These are phyloP conservation scores for Hartigia nigra DNA, from an alignment of 2,888 invertebrate species.

Conservation along the genomic window DNA sequence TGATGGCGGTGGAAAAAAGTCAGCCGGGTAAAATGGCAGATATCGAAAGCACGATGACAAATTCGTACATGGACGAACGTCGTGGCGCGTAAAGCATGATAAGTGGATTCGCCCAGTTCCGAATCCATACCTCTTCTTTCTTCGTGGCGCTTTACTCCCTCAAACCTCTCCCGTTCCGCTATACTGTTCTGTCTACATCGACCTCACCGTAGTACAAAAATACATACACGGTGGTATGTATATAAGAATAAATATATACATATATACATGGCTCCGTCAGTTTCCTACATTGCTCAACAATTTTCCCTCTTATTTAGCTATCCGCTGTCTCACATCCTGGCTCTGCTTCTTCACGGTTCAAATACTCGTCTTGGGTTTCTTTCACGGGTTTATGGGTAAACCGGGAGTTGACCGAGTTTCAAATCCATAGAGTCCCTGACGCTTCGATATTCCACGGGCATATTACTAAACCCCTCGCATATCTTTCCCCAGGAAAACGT, in stretches of 20 bases:
- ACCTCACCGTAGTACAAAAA: background rate
- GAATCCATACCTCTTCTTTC: background rate
- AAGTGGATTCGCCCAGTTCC: slow-evolving; percentile 17
- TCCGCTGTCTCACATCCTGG: background rate
- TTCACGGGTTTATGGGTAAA: background rate
- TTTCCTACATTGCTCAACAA: background rate
- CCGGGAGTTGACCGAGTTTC: background rate
- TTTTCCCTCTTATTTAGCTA: background rate
- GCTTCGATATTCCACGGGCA: background rate
- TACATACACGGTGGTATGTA: no score
- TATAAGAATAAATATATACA: no score
- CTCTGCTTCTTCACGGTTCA: background rate
- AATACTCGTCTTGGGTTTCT: background rate
- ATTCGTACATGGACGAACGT: slow-evolving; percentile 27
- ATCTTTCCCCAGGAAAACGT: background rate
- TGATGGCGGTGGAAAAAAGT: background rate
- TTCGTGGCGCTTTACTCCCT: background rate
- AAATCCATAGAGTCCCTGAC: background rate
- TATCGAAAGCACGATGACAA: slow-evolving; percentile 35
- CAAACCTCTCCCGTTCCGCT: background rate
- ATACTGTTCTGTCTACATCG: background rate
- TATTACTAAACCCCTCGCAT: background rate
- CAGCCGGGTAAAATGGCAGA: slow-evolving; percentile 28
- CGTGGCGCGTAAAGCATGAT: slow-evolving; percentile 26
- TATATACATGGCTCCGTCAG: background rate